Evolutionary conservation across 2,888 invertebrate genomes (phyloP).

Genomic region (Ochropleura plecta): DNA sequence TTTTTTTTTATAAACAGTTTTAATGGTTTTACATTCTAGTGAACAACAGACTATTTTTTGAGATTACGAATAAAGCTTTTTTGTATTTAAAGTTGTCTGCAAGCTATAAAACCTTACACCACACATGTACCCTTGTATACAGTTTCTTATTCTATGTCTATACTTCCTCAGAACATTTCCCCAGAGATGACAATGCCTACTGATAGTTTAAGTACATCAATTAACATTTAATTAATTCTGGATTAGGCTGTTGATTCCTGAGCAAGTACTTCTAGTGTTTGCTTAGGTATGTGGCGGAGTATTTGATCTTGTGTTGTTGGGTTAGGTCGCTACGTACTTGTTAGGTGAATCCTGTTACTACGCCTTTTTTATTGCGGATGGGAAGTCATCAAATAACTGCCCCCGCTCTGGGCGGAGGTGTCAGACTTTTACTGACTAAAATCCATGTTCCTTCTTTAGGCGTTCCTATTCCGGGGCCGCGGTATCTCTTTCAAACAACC

Average conservation of each 20-base stretch:
- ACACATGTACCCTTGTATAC: neutral
- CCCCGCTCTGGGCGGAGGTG: too few species aligned
- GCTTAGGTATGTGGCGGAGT: constrained; percentile 8
- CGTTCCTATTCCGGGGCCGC: too few species aligned
- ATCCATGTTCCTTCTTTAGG: too few species aligned
- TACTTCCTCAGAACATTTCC: constrained; percentile 31
- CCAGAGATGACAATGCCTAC: constrained; percentile 52
- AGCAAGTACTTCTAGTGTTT: constrained; percentile 18
- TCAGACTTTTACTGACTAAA: too few species aligned
- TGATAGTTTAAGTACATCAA: constrained; percentile 41
- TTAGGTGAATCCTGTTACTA: neutral
- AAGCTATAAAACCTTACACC: too few species aligned
- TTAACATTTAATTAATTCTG: constrained; percentile 59
- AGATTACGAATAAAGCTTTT: too few species aligned
- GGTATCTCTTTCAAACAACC: too few species aligned
- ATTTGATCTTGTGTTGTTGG: constrained; percentile 18
- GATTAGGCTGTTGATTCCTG: constrained; percentile 50
- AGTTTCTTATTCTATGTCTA: constrained; percentile 12
- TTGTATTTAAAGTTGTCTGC: too few species aligned
- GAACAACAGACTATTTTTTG: too few species aligned
- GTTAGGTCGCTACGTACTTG: neutral
- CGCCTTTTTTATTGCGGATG: neutral
- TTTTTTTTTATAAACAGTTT: too few species aligned
- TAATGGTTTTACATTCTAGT: too few species aligned
- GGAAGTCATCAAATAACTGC: too few species aligned